Conservation (phyloP, 2,888 invertebrate species). For the Leptarthrus brevirostris region DNA sequence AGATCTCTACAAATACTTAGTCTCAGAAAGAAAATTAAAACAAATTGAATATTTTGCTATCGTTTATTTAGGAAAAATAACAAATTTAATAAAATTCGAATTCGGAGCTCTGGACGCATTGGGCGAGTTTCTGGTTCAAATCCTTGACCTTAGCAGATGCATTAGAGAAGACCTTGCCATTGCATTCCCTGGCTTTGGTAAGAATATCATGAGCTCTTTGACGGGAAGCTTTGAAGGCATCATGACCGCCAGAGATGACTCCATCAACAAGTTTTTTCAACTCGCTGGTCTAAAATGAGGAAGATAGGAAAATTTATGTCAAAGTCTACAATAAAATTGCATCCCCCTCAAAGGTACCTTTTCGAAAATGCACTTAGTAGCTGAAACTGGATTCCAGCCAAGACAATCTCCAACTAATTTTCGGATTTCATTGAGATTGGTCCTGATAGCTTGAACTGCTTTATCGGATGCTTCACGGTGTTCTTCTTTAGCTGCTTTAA, state of each 20-base stretch:
- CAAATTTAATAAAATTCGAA: background rate
- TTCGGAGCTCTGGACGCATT: constrained; percentile 1
- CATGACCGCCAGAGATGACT: constrained; percentile 6
- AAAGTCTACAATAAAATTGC: too few relatives aligned
- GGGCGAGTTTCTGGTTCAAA: constrained; percentile 18
- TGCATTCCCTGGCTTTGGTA: background rate
- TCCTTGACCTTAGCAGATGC: constrained; percentile 13
- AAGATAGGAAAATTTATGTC: background rate
- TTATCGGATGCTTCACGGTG: background rate
- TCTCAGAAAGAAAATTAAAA: too few relatives aligned
- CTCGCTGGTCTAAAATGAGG: constrained; percentile 4
- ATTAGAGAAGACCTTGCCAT: background rate
- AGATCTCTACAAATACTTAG: too few relatives aligned
- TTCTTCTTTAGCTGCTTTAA: background rate
- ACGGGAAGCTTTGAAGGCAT: background rate
- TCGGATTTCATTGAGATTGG: constrained; percentile 3
- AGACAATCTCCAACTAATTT: constrained; percentile 15
- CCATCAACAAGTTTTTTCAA: constrained; percentile 25
- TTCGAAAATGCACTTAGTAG: constrained; percentile 35
- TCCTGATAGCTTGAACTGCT: constrained; percentile 5
- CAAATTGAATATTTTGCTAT: too few relatives aligned
- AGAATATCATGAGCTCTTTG: constrained; percentile 6
- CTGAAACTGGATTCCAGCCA: constrained; percentile 29
- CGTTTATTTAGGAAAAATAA: background rate
- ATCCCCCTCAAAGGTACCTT: too few relatives aligned